Conservation (phyloP, 2,797 vertebrate genomes). For the Yasuhikotakia modesta region DNA sequence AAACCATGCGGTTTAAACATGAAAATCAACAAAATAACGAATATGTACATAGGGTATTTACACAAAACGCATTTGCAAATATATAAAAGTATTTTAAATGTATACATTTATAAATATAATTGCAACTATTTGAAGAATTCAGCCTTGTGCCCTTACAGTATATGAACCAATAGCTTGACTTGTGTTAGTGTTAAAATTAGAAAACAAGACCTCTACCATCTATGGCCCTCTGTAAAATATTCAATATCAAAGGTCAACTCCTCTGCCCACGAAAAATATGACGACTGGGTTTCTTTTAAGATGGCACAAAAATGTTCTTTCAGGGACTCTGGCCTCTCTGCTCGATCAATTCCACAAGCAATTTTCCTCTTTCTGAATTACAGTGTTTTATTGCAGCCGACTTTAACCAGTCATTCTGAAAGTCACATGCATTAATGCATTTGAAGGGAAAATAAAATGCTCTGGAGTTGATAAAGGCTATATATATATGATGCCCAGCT, state of each 20-base stretch:
- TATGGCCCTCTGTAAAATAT: constrained; percentile 5
- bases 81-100: too few species aligned
- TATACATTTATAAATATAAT: too few species aligned
- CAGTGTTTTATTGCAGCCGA: not conserved
- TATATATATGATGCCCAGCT: not conserved
- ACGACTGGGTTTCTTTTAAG: constrained; percentile 11
- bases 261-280: constrained; percentile 1
- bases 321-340: not conserved
- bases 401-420: not conserved
- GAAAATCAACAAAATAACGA: too few species aligned
- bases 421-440: not conserved
- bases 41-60: too few species aligned
- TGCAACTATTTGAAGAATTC: not conserved
- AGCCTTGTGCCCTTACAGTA: not conserved
- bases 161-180: constrained; percentile 29
- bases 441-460: not conserved
- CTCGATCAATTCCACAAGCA: not conserved
- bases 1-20: too few species aligned
- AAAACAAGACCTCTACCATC: constrained; percentile 25
- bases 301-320: not conserved
- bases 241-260: constrained; percentile 28
- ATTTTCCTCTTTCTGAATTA: constrained; percentile 1
- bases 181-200: constrained; percentile 7
- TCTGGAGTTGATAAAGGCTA: not conserved
- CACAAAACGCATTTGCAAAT: too few species aligned